Percentiles rank a stretch among this genome's conserved stretches.
These are phyloP conservation scores for Lepus americanus DNA, from an alignment of 2,113 vertebrate species.

Conservation along the genomic window DNA sequence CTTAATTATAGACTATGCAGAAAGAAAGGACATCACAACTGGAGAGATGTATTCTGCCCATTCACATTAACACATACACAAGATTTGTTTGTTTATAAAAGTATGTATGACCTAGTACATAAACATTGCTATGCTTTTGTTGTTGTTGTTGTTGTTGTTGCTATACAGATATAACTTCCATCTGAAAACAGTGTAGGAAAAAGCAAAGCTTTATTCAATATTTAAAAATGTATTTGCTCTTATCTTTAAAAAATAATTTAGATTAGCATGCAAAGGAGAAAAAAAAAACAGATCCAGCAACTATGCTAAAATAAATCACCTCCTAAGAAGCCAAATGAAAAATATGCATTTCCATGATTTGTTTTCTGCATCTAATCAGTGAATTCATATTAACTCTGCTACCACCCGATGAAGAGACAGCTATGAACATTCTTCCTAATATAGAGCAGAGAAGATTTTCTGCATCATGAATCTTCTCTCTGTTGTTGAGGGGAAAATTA, in stretches of 20 bases:
- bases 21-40: constrained; percentile 53
- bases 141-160: too few species aligned
- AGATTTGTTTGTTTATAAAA: neutral
- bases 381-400: constrained; percentile 16
- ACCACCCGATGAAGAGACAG: neutral
- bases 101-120: neutral
- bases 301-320: constrained; percentile 1
- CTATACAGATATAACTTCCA: neutral
- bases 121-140: neutral
- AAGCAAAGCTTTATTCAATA: constrained; percentile 28
- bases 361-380: neutral
- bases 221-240: constrained; percentile 28
- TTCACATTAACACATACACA: neutral
- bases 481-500: neutral
- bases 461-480: constrained; percentile 21
- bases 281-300: neutral
- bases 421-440: neutral
- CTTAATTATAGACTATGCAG: constrained; percentile 8
- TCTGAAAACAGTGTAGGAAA: neutral
- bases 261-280: neutral
- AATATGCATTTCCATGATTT: neutral
- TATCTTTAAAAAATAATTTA: constrained; percentile 41
- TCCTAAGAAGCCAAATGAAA: constrained; percentile 27
- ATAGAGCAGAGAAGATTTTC: neutral
- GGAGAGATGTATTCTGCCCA: neutral